Evolutionary conservation across 2,888 invertebrate species (phyloP), one percentile per base, ranked within the genome.

Genomic region (Dolichopus griseipennis): DNA sequence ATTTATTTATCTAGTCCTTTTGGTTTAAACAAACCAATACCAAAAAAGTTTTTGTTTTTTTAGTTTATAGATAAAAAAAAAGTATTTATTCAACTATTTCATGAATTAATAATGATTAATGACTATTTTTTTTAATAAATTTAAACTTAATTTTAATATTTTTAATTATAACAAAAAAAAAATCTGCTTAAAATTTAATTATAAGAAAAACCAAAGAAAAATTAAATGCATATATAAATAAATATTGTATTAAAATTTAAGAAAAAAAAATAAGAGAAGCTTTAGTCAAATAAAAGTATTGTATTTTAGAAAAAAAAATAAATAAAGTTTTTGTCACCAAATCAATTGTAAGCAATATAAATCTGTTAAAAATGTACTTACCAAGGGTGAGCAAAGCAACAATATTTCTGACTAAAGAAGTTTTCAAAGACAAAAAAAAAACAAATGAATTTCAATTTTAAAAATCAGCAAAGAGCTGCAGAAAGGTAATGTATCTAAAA

Each of bases 271-370:
- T 12, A 52, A 52, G 15, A 52, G 6, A 52, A 52, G 18, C 52
- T 18, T 18, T 52, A 52, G 52, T 52, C 52, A 52, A 52, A 52
- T 52, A 52, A 52, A 52, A 52, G 52, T 52, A 52, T 52, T 52
- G 52, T 52, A 52, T 52, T 52, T 52, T 52, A 52, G 52, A 52
- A 52, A 52, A 52, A 41, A 41, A 12, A 27, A 4, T 4, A 27
- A 27, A 27, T 4, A 27, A 27, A 27, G 27, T 27, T 27, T 27
- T 27, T 27, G 5, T 27, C 27, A 27, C 2, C 3, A 27, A 27
- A 27, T 27, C 27, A 5, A 27, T n/a, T n/a, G n/a, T n/a, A n/a
- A n/a, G n/a, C n/a, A n/a, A n/a, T n/a, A n/a, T n/a, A n/a, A n/a
- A n/a, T n/a, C n/a, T n/a, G n/a, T n/a, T n/a, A n/a, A n/a, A n/a